These are phyloP conservation scores for Macrostomum lignano DNA, from an alignment of 1,140 invertebrate species.

Conservation along the genomic window DNA sequence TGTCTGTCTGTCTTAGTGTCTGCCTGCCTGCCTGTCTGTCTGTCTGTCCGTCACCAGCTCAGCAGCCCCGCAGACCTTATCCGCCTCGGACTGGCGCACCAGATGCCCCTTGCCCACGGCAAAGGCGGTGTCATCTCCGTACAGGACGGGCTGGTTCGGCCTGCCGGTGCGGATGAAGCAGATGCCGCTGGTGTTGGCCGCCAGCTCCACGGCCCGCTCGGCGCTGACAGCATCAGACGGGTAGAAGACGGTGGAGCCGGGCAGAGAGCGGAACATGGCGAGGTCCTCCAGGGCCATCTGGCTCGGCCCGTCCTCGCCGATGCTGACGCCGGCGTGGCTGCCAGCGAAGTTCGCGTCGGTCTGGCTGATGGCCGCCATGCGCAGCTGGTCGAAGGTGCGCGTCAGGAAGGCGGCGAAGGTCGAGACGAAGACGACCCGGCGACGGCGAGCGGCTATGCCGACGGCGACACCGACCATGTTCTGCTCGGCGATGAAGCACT, in stretches of 20 bases:
- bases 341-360: slow-evolving; percentile 77
- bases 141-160: slow-evolving; percentile 57
- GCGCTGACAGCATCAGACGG: slow-evolving; percentile 73
- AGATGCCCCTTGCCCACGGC: slow-evolving; percentile 35
- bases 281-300: slow-evolving; percentile 97
- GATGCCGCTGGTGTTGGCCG: slow-evolving; percentile 74
- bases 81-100: too few species aligned
- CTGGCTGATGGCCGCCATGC: slow-evolving; percentile 95
- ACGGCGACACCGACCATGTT: slow-evolving; percentile 82
- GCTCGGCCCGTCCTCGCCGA: slow-evolving; percentile 77
- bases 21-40: too few species aligned
- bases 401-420: slow-evolving; percentile 94
- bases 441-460: slow-evolving; percentile 51
- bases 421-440: slow-evolving; percentile 63
- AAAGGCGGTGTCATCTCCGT: slow-evolving; percentile 56
- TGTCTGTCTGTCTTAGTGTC: too few species aligned
- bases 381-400: slow-evolving; percentile 70
- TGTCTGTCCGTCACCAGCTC: too few species aligned
- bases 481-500: slow-evolving; percentile 96
- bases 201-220: slow-evolving; percentile 69
- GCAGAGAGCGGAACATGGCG: slow-evolving; percentile 69
- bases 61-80: too few species aligned
- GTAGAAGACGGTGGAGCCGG: slow-evolving; percentile 75
- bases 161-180: slow-evolving; percentile 81
- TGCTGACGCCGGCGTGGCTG: slow-evolving; percentile 76